Base-by-base conservation (phyloP, 2,888 invertebrate genomes). In the Diarsia mendica region DNA sequence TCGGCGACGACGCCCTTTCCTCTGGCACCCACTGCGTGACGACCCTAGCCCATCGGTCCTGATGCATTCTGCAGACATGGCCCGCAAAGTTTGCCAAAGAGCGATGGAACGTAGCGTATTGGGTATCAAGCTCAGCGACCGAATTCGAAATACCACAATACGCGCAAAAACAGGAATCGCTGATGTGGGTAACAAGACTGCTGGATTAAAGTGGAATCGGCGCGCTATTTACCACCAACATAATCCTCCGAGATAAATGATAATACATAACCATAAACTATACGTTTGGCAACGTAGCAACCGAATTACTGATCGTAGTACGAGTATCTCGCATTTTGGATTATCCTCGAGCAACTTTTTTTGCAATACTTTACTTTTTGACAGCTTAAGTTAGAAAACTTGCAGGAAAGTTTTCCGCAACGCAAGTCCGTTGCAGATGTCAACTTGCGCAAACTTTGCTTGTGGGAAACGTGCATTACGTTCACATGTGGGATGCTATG, bases 201-300 rank as follows among this genome's bases (percentile, higher is more conserved):
- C n/a, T n/a, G n/a, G n/a, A n/a, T n/a, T n/a, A n/a, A n/a, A n/a
- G n/a, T n/a, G n/a, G n/a, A n/a, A n/a, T n/a, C n/a, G n/a, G n/a
- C n/a, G n/a, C 2, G 46, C 53, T 53, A 72, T 77, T 71, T 48
- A 77, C 60, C 18, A 53, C 61, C 28, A 39, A 46, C 46, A n/a
- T 77, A 79, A 79, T 79, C 72, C 79, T 2, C 20, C 3, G 23
- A 75, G 58, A 60, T 75, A 70, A 76, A 69, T 70, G 13, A 13
- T 79, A 28, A 61, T 39, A 51, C 13, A 69, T 18, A 78, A 53
- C 20, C 23, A 71, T 61, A 28, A 44, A 53, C 13, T 39, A 2
- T 10, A 11, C 11, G 68, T n/a, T 55, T 58, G n/a, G 44, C 49
- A 20, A 49, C 48, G 44, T 61, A 44, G 58, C 58, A 33, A 68